A percentile compares a stretch with the other conserved stretches of the same genome.
Evolutionary conservation across 2,888 invertebrate genomes (phyloP).

Genomic region (Julus scanicus): DNA sequence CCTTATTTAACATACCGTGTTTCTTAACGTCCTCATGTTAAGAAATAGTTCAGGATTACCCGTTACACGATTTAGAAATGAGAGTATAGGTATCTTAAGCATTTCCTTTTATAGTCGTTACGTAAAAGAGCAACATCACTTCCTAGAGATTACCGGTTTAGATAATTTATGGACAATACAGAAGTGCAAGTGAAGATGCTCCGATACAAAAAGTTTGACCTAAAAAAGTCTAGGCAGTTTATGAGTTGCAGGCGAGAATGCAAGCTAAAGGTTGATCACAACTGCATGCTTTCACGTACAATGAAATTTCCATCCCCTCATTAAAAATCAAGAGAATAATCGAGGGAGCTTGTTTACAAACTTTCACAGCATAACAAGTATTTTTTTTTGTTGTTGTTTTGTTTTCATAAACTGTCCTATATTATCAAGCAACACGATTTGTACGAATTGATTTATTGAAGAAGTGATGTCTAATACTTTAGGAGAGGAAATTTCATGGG

Average conservation of each 20-base stretch:
- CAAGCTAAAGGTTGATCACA: not conserved
- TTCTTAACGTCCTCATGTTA: slow-evolving; percentile 9
- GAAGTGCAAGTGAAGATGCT: not conserved
- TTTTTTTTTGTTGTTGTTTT: too few relatives aligned
- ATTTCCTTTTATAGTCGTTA: not conserved
- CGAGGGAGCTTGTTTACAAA: too few relatives aligned
- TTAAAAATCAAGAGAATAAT: too few relatives aligned
- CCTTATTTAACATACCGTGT: too few relatives aligned
- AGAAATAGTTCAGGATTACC: not conserved
- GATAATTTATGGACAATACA: not conserved
- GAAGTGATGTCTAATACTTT: too few relatives aligned
- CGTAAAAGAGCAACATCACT: not conserved
- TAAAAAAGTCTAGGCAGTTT: not conserved
- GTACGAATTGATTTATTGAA: too few relatives aligned
- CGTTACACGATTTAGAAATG: not conserved
- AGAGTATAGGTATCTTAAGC: not conserved
- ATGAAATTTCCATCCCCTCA: too few relatives aligned
- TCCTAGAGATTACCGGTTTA: slow-evolving; percentile 27
- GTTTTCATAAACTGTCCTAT: too few relatives aligned
- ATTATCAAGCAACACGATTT: too few relatives aligned
- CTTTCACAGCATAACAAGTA: too few relatives aligned
- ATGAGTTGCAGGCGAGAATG: not conserved
- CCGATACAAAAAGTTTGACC: not conserved
- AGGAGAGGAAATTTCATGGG: too few relatives aligned
- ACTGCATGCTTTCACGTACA: too few relatives aligned